Evolutionary conservation across 2,113 vertebrate species (phyloP).

Genomic region (Datnioides undecimradiatus): DNA sequence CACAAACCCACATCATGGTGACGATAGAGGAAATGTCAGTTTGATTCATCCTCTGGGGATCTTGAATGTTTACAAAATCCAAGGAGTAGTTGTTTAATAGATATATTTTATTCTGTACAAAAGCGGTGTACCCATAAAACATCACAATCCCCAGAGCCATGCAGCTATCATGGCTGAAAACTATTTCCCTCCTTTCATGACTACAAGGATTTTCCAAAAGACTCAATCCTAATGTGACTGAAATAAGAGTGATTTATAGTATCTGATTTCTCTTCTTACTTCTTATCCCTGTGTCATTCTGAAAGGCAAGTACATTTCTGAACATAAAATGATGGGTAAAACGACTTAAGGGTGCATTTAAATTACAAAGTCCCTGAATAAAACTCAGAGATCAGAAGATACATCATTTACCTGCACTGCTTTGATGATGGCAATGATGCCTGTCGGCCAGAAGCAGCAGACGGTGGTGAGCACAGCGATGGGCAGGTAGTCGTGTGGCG

Average conservation of each 20-base stretch:
- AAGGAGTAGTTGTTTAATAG: neutral
- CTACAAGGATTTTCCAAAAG: too few relatives aligned
- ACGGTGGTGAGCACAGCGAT: slow-evolving; percentile 94
- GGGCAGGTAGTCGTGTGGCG: slow-evolving; percentile 95
- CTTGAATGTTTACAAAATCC: neutral
- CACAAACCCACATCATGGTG: neutral
- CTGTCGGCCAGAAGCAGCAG: slow-evolving; percentile 97
- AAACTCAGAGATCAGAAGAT: slow-evolving; percentile 24
- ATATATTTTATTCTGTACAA: neutral
- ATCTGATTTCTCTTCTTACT: neutral
- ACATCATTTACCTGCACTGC: slow-evolving; percentile 88
- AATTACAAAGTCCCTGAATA: slow-evolving; percentile 20
- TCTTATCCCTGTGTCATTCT: neutral
- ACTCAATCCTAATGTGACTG: neutral
- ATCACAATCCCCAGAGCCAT: neutral
- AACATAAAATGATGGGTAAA: neutral
- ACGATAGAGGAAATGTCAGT: neutral
- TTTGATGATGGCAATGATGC: slow-evolving; percentile 95
- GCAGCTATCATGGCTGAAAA: neutral
- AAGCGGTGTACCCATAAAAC: neutral
- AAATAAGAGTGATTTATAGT: neutral
- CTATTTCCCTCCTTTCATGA: neutral
- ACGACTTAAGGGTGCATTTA: slow-evolving; percentile 18
- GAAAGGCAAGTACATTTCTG: neutral
- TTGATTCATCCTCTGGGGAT: neutral